phyloP scores from a whole-genome alignment of 2,797 vertebrate genomes.

The Schizopygopsis malacanthus region DNA sequence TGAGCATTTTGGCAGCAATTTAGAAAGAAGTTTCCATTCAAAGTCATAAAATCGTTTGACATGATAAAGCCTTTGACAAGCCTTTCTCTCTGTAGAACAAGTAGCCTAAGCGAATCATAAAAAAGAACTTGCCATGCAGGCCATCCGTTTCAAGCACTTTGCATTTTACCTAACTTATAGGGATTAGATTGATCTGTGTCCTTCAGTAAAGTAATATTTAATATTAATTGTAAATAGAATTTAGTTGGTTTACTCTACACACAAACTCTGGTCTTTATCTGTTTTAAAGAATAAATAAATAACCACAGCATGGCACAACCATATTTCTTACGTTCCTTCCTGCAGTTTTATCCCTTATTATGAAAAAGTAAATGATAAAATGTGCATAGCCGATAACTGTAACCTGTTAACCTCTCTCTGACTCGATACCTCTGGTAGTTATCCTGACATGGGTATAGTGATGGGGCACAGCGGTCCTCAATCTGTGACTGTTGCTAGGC shows the following conservation, averaged over 20 bases:
- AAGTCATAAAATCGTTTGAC: neutral
- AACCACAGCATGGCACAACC: neutral
- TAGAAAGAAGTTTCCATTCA: conserved; percentile 10
- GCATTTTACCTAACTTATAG: neutral
- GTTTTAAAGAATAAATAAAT: neutral
- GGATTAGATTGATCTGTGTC: neutral
- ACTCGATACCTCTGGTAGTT: neutral
- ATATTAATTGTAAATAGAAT: neutral
- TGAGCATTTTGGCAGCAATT: neutral
- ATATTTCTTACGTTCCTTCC: neutral
- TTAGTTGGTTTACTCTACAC: neutral
- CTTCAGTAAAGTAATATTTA: neutral
- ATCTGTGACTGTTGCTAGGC: neutral
- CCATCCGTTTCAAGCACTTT: neutral
- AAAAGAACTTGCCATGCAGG: neutral
- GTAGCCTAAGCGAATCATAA: neutral
- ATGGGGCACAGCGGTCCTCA: neutral
- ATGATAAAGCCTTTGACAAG: neutral
- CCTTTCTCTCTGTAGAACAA: neutral
- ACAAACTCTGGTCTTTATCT: neutral
- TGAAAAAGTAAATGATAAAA: neutral
- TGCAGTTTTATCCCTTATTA: neutral
- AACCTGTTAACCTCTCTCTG: conserved; percentile 5
- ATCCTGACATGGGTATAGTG: neutral
- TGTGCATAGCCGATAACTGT: neutral